Conservation (phyloP, 1,140 invertebrate species). For the Bathynomus jamesi region DNA sequence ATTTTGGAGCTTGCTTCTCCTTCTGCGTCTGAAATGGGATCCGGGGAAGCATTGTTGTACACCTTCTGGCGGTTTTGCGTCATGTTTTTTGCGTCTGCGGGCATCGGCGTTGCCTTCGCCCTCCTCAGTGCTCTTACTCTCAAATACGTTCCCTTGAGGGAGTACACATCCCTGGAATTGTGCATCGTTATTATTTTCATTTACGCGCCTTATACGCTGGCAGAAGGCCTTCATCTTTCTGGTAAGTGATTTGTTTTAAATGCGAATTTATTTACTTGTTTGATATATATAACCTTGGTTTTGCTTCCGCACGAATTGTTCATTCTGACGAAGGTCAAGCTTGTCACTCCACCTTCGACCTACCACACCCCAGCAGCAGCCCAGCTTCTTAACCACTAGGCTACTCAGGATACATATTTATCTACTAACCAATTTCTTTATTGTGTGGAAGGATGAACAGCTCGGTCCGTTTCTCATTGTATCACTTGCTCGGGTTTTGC, state of each 20-base stretch:
- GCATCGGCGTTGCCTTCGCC: slow-evolving; percentile 92
- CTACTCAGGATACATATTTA: too few species aligned
- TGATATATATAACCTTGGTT: too few species aligned
- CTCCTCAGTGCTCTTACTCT: slow-evolving; percentile 81
- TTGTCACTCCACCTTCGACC: too few species aligned
- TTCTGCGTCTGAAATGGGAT: slow-evolving; percentile 53
- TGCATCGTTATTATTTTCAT: slow-evolving; percentile 97
- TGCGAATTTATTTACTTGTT: neutral
- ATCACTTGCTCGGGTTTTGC: too few species aligned
- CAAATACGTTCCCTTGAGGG: slow-evolving; percentile 92
- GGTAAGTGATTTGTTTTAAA: slow-evolving; percentile 50
- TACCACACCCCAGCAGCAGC: too few species aligned
- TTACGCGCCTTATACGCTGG: slow-evolving; percentile 94
- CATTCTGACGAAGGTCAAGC: too few species aligned
- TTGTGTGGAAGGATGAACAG: too few species aligned
- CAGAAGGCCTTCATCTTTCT: slow-evolving; percentile 92
- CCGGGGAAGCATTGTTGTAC: slow-evolving; percentile 76
- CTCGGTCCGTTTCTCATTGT: too few species aligned
- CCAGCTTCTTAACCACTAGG: too few species aligned
- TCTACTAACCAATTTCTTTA: too few species aligned
- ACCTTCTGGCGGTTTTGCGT: slow-evolving; percentile 83
- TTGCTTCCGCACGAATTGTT: too few species aligned
- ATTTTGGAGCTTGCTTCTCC: slow-evolving; percentile 62
- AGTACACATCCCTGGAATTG: slow-evolving; percentile 97
- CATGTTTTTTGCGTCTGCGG: slow-evolving; percentile 97